These are phyloP conservation scores for Nymphalis c-album DNA, from an alignment of 2,888 invertebrate genomes.

Conservation along the genomic window DNA sequence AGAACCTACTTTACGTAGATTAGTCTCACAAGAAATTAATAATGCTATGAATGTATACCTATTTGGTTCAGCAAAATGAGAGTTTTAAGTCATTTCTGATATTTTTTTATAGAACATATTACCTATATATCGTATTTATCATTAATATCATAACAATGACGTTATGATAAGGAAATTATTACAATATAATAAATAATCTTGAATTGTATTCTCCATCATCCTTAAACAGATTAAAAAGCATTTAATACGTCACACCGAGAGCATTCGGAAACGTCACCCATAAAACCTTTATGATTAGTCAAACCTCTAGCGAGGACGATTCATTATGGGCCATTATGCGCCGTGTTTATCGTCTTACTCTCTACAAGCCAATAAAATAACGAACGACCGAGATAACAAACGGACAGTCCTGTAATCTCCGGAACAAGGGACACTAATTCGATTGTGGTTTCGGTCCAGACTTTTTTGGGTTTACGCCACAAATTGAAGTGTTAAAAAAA, in stretches of 20 bases:
- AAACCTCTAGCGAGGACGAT: constrained; percentile 76
- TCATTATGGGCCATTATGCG: constrained; percentile 81
- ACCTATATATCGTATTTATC: neutral
- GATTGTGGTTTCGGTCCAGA: constrained; percentile 80
- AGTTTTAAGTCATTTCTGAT: too few species aligned
- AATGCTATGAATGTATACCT: too few species aligned
- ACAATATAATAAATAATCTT: constrained; percentile 1
- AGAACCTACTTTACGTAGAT: too few species aligned
- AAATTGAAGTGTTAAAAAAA: constrained; percentile 81
- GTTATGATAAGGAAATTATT: constrained; percentile 6
- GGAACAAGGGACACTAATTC: constrained; percentile 82
- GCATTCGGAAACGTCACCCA: constrained; percentile 69
- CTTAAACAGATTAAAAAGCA: constrained; percentile 34
- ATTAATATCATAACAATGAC: neutral
- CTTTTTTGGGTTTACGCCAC: constrained; percentile 80
- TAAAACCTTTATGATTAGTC: constrained; percentile 81
- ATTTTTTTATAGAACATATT: too few species aligned
- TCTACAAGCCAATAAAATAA: constrained; percentile 81
- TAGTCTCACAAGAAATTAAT: too few species aligned
- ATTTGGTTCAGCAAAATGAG: too few species aligned
- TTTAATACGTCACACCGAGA: constrained; percentile 58
- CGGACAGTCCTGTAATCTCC: constrained; percentile 81
- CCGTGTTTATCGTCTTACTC: constrained; percentile 80
- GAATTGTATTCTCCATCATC: constrained; percentile 8
- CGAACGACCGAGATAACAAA: constrained; percentile 80